phyloP scores from a whole-genome alignment of 2,113 vertebrate genomes.

The Sturnus vulgaris region DNA sequence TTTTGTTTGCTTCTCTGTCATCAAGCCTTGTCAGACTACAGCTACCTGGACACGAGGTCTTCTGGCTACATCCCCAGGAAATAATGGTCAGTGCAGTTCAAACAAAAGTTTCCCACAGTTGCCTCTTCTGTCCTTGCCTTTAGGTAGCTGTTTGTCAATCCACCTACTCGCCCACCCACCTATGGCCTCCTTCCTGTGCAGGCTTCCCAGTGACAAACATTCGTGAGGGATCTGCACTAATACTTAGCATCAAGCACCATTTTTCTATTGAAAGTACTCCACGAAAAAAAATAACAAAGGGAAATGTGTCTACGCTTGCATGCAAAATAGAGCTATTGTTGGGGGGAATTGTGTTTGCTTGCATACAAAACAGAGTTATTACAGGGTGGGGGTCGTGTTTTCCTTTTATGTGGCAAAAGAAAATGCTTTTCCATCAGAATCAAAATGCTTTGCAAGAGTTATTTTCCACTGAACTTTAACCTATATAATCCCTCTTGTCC shows the following conservation, averaged over 20 bases:
- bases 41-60: background rate
- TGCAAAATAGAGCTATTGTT: slow-evolving; percentile 13
- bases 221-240: background rate
- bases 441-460: background rate
- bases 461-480: background rate
- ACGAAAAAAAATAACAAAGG: background rate
- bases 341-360: background rate
- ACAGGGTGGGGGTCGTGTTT: background rate
- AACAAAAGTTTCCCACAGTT: background rate
- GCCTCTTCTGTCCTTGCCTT: background rate
- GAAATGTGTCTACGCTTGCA: background rate
- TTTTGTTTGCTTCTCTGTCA: background rate
- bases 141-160: background rate
- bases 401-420: background rate
- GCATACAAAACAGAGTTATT: background rate
- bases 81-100: background rate
- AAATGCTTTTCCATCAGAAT: background rate
- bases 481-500: background rate
- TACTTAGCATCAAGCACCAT: background rate
- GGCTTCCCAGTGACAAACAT: background rate
- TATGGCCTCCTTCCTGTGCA: background rate
- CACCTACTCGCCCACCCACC: too few species aligned
- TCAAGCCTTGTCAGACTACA: background rate
- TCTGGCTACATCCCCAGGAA: background rate
- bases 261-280: background rate